Evolutionary conservation across 2,113 vertebrate species (phyloP), one percentile per base, ranked within the genome.

Genomic region (Scartelaos histophorus): DNA sequence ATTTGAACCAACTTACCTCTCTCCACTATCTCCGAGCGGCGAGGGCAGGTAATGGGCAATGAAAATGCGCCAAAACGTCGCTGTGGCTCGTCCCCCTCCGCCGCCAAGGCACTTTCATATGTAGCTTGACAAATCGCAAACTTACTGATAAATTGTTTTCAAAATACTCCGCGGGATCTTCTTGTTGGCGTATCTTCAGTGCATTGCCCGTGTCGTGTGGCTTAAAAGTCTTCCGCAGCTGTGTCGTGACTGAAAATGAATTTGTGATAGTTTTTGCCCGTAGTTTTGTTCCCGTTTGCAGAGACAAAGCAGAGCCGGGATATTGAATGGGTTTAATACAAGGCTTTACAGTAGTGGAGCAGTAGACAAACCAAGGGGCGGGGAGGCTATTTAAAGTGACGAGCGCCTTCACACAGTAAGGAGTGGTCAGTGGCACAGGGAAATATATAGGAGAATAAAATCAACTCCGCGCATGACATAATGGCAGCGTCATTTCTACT

Each of bases 361-460:
- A 64, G 19, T 21, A 64, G 67, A 45, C 54, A 49, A 17, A 66
- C 15, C 43, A 46, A 11, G 64, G 54, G 54, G 73, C 69, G 35
- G 53, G 69, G 84, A 75, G 73, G 60, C 61, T 74, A 70, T 82
- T 83, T 81, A 81, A 84, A 87, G 88, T 88, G 90, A 93, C 91
- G 86, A 64, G 43, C 58, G 61, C 17, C n/a, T 60, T 7, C 7
- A 0, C 0, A 0, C 68, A 86, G 87, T 82, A 84, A 66, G 21
- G 69, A 7, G 67, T 60, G 70, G 5, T 80, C 76, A 73, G 43
- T 84, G 80, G 78, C 81, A 19, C 13, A 21, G 66, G 34, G 11
- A 34, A 61, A 54, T 15, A 17, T 51, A 19, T 54, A 5, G 21
- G 17, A 24, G 56, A 21, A 58, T 22, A 24, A 58, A 58, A 13